Base-by-base conservation (phyloP, 2,888 invertebrate genomes). In the Eueremaeus valkanovi region DNA sequence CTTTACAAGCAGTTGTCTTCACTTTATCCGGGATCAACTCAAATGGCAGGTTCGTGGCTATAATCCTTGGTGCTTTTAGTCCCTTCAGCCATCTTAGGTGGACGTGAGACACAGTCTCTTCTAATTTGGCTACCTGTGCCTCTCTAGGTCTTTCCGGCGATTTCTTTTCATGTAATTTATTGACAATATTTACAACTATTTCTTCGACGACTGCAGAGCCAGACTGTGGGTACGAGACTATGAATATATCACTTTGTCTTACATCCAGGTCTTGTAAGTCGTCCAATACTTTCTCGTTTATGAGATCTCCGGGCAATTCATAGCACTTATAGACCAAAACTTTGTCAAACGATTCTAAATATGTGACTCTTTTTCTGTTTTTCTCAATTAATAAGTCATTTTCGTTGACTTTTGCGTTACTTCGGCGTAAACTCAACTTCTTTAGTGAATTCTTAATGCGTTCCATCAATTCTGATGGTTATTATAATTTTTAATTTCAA, bases 201-300 rank as follows among this genome's bases (percentile, higher is more conserved):
- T 74, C 74, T 68, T 74, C 74, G 21, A 83, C 81, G 84, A 84
- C 84, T 13, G 84, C 84, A 24, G 84, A 84, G 18, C 84, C 85
- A 80, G 93, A 92, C 81, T 93, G 88, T 0, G 95, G 94, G 85
- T 90, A 93, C 11, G 93, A 93, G 63, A 92, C 88, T 83, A 94
- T 86, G 90, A 93, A 93, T 0, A 92, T 88, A 82, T 95, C 94
- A 79, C 89, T 90, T 3, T 88, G 86, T 74, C 88, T 85, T 1
- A 93, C 88, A 73, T 89, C 86, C 82, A 92, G 87, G 75, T 91
- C 88, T 11, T 79, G 78, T 2, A 79, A 55, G 8, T 78, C 76
- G n/a, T 74, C 72, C 21, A 79, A 73, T 27, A 79, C 70, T 40
- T 76, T 76, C 16, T 77, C 76, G 18, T 77, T 75, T 16, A 79